phyloP scores from a whole-genome alignment of 2,113 vertebrate species.

The Thamnophis sirtalis region DNA sequence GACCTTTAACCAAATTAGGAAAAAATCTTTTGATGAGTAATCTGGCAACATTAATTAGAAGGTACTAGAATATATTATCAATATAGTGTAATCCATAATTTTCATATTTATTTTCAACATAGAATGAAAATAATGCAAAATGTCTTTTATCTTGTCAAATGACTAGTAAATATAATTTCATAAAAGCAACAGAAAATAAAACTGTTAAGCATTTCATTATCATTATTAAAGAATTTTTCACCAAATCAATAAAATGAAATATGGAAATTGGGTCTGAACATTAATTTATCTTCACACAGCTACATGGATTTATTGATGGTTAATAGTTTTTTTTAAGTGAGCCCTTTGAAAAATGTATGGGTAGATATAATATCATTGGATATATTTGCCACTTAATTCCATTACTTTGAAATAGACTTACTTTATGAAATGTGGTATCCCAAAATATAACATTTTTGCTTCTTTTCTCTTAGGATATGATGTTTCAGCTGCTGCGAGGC shows the following conservation, averaged over 20 bases:
- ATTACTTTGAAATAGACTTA: background rate
- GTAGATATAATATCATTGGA: background rate
- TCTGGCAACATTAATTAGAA: background rate
- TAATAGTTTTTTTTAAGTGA: background rate
- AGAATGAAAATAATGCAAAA: background rate
- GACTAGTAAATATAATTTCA: background rate
- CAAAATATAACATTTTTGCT: slow-evolving; percentile 8
- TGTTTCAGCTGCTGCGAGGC: slow-evolving; percentile 95
- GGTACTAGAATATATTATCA: background rate
- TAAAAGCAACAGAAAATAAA: background rate
- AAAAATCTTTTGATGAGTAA: background rate
- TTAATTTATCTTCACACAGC: background rate
- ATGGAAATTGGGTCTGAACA: background rate
- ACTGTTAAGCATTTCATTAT: background rate
- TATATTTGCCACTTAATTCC: background rate
- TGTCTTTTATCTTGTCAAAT: background rate
- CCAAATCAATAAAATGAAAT: background rate
- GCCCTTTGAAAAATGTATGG: background rate
- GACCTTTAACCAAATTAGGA: background rate
- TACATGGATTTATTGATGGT: background rate
- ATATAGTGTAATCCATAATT: background rate
- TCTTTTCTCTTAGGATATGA: slow-evolving; percentile 85
- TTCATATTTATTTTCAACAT: background rate
- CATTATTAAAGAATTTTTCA: background rate
- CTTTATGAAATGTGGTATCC: slow-evolving; percentile 4